A percentile compares a stretch with the other conserved stretches of the same genome.
Evolutionary conservation across 2,113 vertebrate species (phyloP).

Genomic region (Myrmecophaga tridactyla): DNA sequence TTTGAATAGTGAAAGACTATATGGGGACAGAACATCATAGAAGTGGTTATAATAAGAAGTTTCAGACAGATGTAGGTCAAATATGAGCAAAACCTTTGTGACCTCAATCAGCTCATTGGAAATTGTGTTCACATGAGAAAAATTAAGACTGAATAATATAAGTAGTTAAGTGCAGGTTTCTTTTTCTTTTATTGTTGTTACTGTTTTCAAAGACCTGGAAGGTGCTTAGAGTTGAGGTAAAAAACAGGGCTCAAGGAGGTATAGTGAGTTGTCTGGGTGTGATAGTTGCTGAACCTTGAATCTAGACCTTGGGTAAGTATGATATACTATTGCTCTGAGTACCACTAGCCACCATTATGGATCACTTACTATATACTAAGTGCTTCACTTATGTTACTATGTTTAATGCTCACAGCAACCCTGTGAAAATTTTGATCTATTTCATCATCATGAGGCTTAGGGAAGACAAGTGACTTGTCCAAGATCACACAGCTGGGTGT

Average conservation of each 20-base stretch:
- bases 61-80: not conserved
- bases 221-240: not conserved
- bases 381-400: not conserved
- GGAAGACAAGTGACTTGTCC: not conserved
- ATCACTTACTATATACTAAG: not conserved
- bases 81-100: conserved; percentile 45
- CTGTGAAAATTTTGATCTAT: conserved; percentile 5
- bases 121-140: conserved; percentile 34
- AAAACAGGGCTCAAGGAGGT: not conserved
- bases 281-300: not conserved
- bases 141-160: conserved; percentile 44
- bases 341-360: not conserved
- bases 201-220: not conserved
- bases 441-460: not conserved
- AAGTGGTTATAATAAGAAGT: conserved; percentile 25
- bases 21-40: not conserved
- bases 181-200: not conserved
- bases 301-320: not conserved
- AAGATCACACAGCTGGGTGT: not conserved
- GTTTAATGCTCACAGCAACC: not conserved
- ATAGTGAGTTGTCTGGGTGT: not conserved
- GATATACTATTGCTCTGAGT: not conserved
- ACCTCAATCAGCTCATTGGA: not conserved
- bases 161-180: not conserved
- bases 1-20: conserved; percentile 38